Evolutionary conservation across 2,113 vertebrate species (phyloP).

Genomic region (Mungos mungo): DNA sequence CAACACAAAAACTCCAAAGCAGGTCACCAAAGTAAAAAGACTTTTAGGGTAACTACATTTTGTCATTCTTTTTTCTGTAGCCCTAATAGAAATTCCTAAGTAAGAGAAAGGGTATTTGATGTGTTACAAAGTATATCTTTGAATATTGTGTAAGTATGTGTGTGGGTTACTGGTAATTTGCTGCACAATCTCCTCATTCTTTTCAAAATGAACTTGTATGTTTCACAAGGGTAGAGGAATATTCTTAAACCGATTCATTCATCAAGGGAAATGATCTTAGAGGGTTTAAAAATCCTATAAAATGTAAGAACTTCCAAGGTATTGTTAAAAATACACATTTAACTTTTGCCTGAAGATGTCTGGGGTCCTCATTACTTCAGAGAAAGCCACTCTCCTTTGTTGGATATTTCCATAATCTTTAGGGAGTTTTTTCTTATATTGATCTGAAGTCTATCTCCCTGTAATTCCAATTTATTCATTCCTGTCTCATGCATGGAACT

Average conservation of each 20-base stretch:
- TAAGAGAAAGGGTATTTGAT: conserved; percentile 72
- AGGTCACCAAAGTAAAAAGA: conserved; percentile 62
- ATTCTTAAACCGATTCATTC: not conserved
- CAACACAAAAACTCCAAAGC: conserved; percentile 39
- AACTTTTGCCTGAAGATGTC: not conserved
- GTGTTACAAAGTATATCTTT: conserved; percentile 79
- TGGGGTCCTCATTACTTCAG: not conserved
- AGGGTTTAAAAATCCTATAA: not conserved
- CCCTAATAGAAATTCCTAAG: conserved; percentile 75
- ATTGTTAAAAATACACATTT: not conserved
- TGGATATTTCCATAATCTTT: conserved; percentile 10
- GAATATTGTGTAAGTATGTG: conserved; percentile 56
- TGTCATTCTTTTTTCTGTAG: conserved; percentile 69
- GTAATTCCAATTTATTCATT: not conserved
- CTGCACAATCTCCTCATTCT: conserved; percentile 18
- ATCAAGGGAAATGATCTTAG: not conserved
- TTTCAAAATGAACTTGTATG: conserved; percentile 3
- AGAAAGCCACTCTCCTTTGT: not conserved
- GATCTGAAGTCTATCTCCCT: not conserved
- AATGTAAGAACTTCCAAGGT: not conserved
- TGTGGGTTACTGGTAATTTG: conserved; percentile 60
- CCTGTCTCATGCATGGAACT: not conserved
- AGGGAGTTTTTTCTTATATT: not conserved
- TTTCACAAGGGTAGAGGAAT: conserved; percentile 45
- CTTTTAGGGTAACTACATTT: conserved; percentile 75